Percentiles rank a stretch among this genome's conserved stretches.
Evolutionary conservation across 2,113 vertebrate genomes (phyloP).

Genomic region (Riparia riparia): DNA sequence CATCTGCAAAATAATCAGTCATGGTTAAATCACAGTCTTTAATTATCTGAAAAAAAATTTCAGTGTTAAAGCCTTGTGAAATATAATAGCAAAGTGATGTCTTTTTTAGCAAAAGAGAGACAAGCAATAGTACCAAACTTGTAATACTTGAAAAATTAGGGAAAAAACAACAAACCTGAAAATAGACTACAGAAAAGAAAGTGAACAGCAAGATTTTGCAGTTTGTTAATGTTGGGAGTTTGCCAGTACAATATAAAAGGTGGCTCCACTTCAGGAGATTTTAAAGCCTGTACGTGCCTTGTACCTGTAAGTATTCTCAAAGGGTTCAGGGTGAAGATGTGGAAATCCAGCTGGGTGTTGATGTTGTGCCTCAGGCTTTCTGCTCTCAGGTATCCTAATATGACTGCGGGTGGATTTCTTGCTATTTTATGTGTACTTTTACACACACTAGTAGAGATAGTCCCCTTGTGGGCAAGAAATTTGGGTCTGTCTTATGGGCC

Average conservation of each 20-base stretch:
- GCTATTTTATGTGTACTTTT: neutral
- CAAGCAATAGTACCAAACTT: neutral
- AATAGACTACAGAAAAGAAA: neutral
- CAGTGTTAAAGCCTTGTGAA: neutral
- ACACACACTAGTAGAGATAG: neutral
- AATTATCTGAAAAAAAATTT: neutral
- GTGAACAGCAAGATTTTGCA: neutral
- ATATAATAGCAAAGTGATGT: neutral
- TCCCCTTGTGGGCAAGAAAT: neutral
- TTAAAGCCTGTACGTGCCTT: neutral
- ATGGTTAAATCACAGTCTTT: neutral
- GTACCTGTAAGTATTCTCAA: neutral
- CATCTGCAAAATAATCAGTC: neutral
- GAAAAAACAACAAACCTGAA: neutral
- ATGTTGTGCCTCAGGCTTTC: neutral
- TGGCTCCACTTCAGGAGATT: neutral
- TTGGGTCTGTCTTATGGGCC: neutral
- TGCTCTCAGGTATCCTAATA: neutral
- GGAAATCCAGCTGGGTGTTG: neutral
- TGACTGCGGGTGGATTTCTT: neutral
- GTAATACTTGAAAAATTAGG: neutral
- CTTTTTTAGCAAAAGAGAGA: neutral
- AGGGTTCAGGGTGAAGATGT: neutral
- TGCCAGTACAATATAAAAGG: neutral
- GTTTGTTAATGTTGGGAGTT: neutral